phyloP scores from a whole-genome alignment of 2,888 invertebrate genomes.

The Rhopalosiphum nymphaeae region DNA sequence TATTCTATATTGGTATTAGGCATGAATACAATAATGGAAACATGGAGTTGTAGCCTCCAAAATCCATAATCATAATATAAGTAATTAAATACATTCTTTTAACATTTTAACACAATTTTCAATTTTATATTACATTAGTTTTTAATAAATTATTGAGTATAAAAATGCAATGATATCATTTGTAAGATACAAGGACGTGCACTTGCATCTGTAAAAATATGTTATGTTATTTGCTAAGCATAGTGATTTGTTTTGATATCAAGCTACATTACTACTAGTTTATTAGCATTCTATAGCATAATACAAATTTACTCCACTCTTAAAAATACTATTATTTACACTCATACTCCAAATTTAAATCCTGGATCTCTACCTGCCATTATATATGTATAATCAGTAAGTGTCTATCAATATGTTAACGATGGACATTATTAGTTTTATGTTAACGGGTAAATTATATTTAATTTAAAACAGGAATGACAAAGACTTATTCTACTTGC shows the following conservation, averaged over 20 bases:
- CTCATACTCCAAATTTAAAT: not conserved
- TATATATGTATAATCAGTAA: not conserved
- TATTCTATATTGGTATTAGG: not conserved
- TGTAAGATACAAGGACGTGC: not conserved
- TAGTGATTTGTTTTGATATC: not conserved
- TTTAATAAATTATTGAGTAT: not conserved
- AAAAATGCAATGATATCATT: not conserved
- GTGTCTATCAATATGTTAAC: not conserved
- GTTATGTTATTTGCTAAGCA: not conserved
- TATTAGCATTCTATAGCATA: not conserved
- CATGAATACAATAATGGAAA: not conserved
- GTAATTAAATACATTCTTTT: not conserved
- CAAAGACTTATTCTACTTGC: conserved; percentile 58
- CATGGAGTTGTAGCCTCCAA: not conserved
- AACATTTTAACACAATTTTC: not conserved
- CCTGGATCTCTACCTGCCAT: not conserved
- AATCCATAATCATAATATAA: not conserved
- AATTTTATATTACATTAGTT: not conserved
- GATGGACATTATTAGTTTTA: conserved; percentile 12
- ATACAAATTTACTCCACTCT: not conserved
- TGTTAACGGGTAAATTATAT: conserved; percentile 43
- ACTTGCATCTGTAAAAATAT: not conserved
- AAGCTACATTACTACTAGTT: not conserved
- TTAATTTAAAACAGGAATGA: conserved; percentile 58
- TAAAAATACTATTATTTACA: not conserved